Conservation (phyloP, 2,797 vertebrate species). For the Arremon aurantiirostris region DNA sequence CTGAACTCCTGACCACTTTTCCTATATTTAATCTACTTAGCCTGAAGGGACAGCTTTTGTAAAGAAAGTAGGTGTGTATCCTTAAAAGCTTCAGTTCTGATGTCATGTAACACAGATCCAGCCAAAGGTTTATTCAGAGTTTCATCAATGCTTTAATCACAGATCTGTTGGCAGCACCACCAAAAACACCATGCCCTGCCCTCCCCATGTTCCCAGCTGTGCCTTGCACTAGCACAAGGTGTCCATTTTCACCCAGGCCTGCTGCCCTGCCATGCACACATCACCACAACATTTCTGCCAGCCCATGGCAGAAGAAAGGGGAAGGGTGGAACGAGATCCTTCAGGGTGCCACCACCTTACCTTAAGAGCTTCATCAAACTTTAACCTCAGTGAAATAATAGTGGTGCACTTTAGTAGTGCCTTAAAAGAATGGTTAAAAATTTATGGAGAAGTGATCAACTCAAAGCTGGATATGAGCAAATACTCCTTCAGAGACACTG, state of each 20-base stretch:
- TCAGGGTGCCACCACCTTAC: not conserved
- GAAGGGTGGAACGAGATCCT: not conserved
- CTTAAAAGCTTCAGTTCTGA: not conserved
- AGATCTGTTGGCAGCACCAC: not conserved
- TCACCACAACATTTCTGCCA: not conserved
- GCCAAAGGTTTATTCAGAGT: not conserved
- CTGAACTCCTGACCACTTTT: not conserved
- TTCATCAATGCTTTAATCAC: conserved; percentile 3
- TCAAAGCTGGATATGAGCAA: not conserved
- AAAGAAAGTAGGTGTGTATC: not conserved
- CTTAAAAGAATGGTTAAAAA: not conserved
- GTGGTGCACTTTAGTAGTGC: not conserved
- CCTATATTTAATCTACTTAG: not conserved
- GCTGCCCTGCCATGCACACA: not conserved
- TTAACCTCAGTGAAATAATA: not conserved
- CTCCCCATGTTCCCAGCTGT: not conserved
- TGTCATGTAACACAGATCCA: not conserved
- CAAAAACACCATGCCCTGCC: not conserved
- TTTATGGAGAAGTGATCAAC: not conserved
- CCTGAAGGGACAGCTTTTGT: not conserved
- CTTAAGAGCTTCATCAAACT: not conserved
- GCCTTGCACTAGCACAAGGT: not conserved
- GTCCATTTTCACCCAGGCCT: not conserved
- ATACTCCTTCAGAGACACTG: not conserved
- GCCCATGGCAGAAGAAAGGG: not conserved